These are phyloP conservation scores for Cheilosia soror DNA, from an alignment of 2,888 invertebrate species.

Conservation along the genomic window DNA sequence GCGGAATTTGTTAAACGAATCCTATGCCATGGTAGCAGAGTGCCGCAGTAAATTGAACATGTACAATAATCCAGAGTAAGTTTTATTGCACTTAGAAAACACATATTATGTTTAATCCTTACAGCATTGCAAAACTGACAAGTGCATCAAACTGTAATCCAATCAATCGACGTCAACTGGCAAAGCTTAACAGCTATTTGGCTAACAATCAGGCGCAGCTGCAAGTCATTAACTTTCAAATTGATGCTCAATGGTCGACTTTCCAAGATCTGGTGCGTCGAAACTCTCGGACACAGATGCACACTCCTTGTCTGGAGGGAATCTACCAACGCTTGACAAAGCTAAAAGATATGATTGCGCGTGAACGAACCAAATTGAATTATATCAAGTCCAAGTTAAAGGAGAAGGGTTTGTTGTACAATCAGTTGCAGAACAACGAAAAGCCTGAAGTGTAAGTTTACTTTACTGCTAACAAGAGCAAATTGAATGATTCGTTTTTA, in stretches of 20 bases:
- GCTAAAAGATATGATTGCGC: constrained; percentile 88
- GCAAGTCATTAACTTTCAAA: constrained; percentile 88
- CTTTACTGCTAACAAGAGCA: not conserved
- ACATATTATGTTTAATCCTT: not conserved
- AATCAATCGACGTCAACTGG: constrained; percentile 85
- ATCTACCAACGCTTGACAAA: constrained; percentile 91
- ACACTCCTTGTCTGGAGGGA: constrained; percentile 88
- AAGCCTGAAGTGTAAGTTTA: constrained; percentile 77
- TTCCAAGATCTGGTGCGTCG: constrained; percentile 85
- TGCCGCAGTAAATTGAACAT: constrained; percentile 81
- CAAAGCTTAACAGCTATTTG: constrained; percentile 88
- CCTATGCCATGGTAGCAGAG: constrained; percentile 83
- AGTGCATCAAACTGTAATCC: constrained; percentile 80
- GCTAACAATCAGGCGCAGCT: constrained; percentile 91
- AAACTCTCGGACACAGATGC: constrained; percentile 81
- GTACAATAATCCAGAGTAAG: constrained; percentile 82
- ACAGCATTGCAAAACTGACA: constrained; percentile 80
- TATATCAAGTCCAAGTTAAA: constrained; percentile 81
- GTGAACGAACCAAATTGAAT: constrained; percentile 85
- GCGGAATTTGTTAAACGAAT: constrained; percentile 84
- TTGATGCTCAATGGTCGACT: constrained; percentile 91
- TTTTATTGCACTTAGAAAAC: not conserved
- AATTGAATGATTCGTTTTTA: not conserved
- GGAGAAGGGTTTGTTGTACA: constrained; percentile 78
- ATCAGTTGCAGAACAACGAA: constrained; percentile 37